Conservation (phyloP, 2,888 invertebrate species). For the Willowsia nigromaculata region DNA sequence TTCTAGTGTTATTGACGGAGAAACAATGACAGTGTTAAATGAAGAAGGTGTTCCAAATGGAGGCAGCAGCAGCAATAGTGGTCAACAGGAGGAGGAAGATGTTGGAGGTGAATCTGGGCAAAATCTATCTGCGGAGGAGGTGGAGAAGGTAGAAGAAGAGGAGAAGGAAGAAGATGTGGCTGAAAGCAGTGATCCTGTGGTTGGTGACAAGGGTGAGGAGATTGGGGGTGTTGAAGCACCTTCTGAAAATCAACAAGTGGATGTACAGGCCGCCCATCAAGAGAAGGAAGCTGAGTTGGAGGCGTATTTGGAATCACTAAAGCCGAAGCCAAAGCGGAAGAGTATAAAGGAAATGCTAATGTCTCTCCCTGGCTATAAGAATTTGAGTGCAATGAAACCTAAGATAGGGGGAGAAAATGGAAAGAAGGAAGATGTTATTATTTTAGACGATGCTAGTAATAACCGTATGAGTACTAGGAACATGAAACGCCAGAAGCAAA, state of each 20-base stretch:
- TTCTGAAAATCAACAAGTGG: constrained; percentile 80
- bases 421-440: constrained; percentile 82
- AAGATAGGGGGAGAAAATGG: constrained; percentile 82
- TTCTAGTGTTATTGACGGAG: too few species aligned
- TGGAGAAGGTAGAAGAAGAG: too few species aligned
- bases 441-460: constrained; percentile 83
- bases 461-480: constrained; percentile 80
- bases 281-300: constrained; percentile 66
- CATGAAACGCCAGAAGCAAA: constrained; percentile 80
- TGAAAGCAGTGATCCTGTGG: neutral
- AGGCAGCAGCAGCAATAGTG: too few species aligned
- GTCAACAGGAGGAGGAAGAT: too few species aligned
- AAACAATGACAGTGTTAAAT: too few species aligned
- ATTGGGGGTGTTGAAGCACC: constrained; percentile 80
- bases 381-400: constrained; percentile 81
- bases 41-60: too few species aligned
- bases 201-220: neutral
- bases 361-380: constrained; percentile 65
- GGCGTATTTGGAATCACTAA: constrained; percentile 62
- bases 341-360: constrained; percentile 72
- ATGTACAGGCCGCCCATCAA: neutral
- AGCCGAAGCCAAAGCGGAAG: constrained; percentile 70
- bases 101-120: too few species aligned
- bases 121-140: too few species aligned
- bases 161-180: neutral